These are phyloP conservation scores for Atrichornis clamosus DNA, from an alignment of 2,113 vertebrate species.

Conservation along the genomic window DNA sequence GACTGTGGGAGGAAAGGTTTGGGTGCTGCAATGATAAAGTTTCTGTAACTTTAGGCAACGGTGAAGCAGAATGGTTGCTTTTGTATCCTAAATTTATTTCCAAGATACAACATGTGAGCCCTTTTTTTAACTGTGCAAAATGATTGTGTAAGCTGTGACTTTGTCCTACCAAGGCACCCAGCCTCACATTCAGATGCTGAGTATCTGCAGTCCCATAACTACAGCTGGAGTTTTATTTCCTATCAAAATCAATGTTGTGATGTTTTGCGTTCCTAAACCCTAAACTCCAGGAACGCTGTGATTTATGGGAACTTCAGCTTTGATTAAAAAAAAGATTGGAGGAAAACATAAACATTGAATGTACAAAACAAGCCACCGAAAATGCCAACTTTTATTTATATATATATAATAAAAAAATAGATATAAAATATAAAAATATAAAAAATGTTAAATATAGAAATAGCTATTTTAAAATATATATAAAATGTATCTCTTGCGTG, in stretches of 20 bases:
- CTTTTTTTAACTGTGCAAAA: not conserved
- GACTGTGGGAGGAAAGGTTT: not conserved
- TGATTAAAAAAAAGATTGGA: not conserved
- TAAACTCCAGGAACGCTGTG: not conserved
- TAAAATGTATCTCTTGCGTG: accelerated
- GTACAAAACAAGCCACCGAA: not conserved
- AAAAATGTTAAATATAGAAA: too few relatives aligned
- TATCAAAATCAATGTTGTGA: not conserved
- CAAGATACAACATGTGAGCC: not conserved
- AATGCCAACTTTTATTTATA: not conserved
- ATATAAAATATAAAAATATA: too few relatives aligned
- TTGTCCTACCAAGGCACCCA: not conserved
- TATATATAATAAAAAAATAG: accelerated
- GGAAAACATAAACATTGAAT: not conserved
- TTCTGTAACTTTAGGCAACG: not conserved
- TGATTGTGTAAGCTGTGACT: not conserved
- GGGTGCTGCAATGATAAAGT: not conserved
- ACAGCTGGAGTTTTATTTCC: not conserved
- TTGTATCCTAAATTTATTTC: not conserved
- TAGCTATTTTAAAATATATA: too few relatives aligned
- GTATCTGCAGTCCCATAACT: not conserved
- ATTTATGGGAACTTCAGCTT: not conserved
- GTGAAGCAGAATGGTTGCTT: not conserved
- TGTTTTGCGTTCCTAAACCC: not conserved
- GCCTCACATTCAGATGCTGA: not conserved